A percentile compares a stretch with the other conserved stretches of the same genome.
These are phyloP conservation scores for Drosophila leontia DNA, from an alignment of 1,140 invertebrate species.

Conservation along the genomic window DNA sequence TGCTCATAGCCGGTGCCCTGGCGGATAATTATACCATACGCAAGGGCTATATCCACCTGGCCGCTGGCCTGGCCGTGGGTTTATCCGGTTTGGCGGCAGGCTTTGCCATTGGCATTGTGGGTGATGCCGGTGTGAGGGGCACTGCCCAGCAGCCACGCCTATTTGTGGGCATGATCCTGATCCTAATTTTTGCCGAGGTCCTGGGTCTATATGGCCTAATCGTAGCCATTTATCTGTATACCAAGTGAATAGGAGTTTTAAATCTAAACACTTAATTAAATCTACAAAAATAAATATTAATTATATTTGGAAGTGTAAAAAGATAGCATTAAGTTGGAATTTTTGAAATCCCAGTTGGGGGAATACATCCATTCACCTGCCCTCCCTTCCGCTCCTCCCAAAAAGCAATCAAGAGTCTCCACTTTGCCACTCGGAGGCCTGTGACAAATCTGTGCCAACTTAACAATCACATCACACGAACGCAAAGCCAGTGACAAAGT, in stretches of 20 bases:
- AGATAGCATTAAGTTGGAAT: background rate
- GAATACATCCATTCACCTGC: constrained; percentile 1
- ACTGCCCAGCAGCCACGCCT: constrained; percentile 97
- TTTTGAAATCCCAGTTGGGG: background rate
- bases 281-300: background rate
- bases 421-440: constrained; percentile 12
- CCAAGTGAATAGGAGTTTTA: constrained; percentile 86
- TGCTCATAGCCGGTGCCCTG: constrained; percentile 92
- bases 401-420: constrained; percentile 30
- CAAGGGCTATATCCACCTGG: constrained; percentile 95
- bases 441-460: constrained; percentile 72
- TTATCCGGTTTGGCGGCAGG: constrained; percentile 95
- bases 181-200: constrained; percentile 98
- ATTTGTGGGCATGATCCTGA: constrained; percentile 98
- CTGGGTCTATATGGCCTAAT: constrained; percentile 97
- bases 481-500: constrained; percentile 54
- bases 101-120: constrained; percentile 97
- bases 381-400: background rate
- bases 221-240: constrained; percentile 95
- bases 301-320: background rate
- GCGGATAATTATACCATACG: constrained; percentile 86
- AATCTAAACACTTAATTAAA: too few species aligned
- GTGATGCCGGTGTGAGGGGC: constrained; percentile 96
- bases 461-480: constrained; percentile 67
- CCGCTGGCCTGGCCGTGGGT: constrained; percentile 95